A percentile compares a stretch with the other conserved stretches of the same genome.
Evolutionary conservation across 2,888 invertebrate species (phyloP).

Genomic region (Caenorhabditis zanzibari): DNA sequence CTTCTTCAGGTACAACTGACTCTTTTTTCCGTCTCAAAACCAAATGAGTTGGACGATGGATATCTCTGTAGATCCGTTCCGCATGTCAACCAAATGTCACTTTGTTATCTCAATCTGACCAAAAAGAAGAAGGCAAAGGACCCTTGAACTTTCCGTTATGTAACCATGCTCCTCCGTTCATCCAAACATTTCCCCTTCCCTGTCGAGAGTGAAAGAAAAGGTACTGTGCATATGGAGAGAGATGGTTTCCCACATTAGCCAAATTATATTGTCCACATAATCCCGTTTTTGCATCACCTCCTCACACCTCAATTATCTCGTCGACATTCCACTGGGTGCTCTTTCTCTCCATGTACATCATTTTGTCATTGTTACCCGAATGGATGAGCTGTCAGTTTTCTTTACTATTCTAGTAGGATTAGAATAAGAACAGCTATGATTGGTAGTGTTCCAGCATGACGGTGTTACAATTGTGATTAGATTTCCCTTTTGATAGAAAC

Average conservation of each 20-base stretch:
- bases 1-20: constrained; percentile 34
- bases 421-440: neutral
- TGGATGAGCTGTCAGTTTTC: constrained; percentile 8
- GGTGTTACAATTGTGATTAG: too few relatives aligned
- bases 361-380: constrained; percentile 31
- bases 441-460: neutral
- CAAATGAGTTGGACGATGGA: neutral
- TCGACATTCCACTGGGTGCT: constrained; percentile 19
- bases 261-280: constrained; percentile 35
- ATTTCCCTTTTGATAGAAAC: too few relatives aligned
- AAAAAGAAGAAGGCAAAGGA: constrained; percentile 5
- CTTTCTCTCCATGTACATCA: constrained; percentile 1
- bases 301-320: constrained; percentile 54
- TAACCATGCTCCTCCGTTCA: constrained; percentile 25
- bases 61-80: constrained; percentile 16
- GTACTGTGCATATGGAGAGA: constrained; percentile 1
- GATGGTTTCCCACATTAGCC: constrained; percentile 47
- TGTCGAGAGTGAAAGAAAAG: neutral
- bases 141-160: constrained; percentile 58
- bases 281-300: constrained; percentile 45
- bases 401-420: neutral
- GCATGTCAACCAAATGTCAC: constrained; percentile 19
- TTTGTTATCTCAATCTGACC: constrained; percentile 30
- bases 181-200: constrained; percentile 37
- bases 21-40: neutral